Evolutionary conservation across 2,888 invertebrate genomes (phyloP).

Genomic region (Actias luna): DNA sequence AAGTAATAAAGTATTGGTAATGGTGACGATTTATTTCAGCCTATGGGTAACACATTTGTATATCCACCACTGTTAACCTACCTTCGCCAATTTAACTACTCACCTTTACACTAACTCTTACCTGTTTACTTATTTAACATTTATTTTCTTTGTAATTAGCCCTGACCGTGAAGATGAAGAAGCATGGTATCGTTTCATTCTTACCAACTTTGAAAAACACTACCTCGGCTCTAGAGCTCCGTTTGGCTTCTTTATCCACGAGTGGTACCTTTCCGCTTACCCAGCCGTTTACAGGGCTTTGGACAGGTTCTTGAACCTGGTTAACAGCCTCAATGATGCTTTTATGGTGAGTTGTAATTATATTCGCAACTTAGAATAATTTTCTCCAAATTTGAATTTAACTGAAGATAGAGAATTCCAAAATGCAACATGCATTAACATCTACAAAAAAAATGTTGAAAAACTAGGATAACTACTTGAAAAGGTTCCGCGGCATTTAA

Average conservation of each 20-base stretch:
- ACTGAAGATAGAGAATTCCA: too few species aligned
- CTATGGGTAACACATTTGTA: too few species aligned
- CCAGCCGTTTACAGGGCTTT: slow-evolving; percentile 76
- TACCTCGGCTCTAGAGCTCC: slow-evolving; percentile 85
- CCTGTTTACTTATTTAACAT: not conserved
- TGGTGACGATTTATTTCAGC: too few species aligned
- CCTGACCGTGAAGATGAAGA: slow-evolving; percentile 59
- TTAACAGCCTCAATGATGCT: slow-evolving; percentile 78
- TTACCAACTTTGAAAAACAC: slow-evolving; percentile 84
- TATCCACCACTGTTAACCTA: not conserved
- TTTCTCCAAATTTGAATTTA: too few species aligned
- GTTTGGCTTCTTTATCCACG: slow-evolving; percentile 85
- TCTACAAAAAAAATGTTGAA: too few species aligned
- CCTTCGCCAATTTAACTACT: not conserved
- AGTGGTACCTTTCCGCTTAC: slow-evolving; percentile 78
- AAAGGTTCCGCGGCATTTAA: not conserved
- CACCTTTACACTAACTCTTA: not conserved
- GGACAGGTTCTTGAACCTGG: slow-evolving; percentile 78
- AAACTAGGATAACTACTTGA: not conserved
- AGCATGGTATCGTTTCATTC: slow-evolving; percentile 80
- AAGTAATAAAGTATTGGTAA: too few species aligned
- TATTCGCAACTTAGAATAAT: not conserved
- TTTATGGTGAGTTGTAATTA: slow-evolving; percentile 72
- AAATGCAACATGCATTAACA: too few species aligned
- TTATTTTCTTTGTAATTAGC: slow-evolving; percentile 31